Evolutionary conservation across 2,888 invertebrate genomes (phyloP), one percentile per base, ranked within the genome.

Genomic region (Limnephilus lunatus): DNA sequence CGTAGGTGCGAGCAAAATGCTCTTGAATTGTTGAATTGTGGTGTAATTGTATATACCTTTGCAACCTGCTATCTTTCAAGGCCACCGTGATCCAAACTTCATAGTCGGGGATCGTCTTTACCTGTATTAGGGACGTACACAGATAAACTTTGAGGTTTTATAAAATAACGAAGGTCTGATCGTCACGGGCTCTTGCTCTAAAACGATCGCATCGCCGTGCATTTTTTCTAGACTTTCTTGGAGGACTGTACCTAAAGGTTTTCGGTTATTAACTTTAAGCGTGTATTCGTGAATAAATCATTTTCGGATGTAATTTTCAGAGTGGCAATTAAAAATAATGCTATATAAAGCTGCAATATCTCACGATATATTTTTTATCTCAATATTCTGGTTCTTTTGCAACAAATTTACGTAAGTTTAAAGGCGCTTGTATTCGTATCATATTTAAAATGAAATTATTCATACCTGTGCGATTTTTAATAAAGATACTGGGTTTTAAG

Each of bases 321-420:
- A 68, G 80, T 80, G 25, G 88, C 88, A 89, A 80, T 89, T 89
- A 89, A 89, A 89, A 89, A 30, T 86, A 25, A 25, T 89, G 32
- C 87, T 85, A 39, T 83, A 83, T 30, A 87, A 87, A 87, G 19
- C 48, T 68, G 88, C 81, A 80, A 35, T 81, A 80, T 89, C 80
- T 48, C 88, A n/a, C 44, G 48, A 89, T 89, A 80, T 80, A 5
- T 88, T 68, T 53, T 86, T 87, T 80, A 30, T 87, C 4, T 53
- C 31, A 87, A 35, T 35, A 48, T 48, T 68, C 53, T 89, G 11
- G 80, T 35, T 80, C 81, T 89, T 89, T 68, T 32, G 88, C 31
- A 89, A 89, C 81, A 89, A 89, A 89, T 89, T n/a, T 89, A 31
- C 86, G 44, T 86, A 44, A 32, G 25, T 35, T 19, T 15, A 53